A percentile compares a stretch with the other conserved stretches of the same genome.
Evolutionary conservation across 2,888 invertebrate genomes (phyloP).

Genomic region (Oithona nana): DNA sequence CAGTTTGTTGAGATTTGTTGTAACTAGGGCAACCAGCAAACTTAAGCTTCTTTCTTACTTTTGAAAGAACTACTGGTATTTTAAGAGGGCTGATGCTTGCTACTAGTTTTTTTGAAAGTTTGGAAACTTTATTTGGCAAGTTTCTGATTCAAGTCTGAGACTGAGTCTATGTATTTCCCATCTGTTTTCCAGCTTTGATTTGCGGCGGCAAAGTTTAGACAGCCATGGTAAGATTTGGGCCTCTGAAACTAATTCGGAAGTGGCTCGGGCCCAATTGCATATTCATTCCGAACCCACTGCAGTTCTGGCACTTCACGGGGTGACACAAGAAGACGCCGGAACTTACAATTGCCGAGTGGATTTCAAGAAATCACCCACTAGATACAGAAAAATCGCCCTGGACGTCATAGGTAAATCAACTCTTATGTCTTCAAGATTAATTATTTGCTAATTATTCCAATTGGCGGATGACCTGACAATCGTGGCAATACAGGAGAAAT

Average conservation of each 20-base stretch:
- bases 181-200: slow-evolving; percentile 10
- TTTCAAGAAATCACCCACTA: slow-evolving; percentile 11
- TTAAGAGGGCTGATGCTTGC: too few species aligned
- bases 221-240: slow-evolving; percentile 8
- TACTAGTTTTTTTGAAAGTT: too few species aligned
- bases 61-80: too few species aligned
- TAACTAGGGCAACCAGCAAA: too few species aligned
- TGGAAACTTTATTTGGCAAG: too few species aligned
- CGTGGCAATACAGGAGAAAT: too few species aligned
- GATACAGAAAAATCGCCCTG: slow-evolving; percentile 5
- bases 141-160: too few species aligned
- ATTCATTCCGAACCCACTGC: slow-evolving; percentile 9
- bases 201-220: background rate
- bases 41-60: too few species aligned
- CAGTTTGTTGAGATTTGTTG: too few species aligned
- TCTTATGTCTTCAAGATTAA: background rate
- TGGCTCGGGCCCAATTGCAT: slow-evolving; percentile 1
- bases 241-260: background rate
- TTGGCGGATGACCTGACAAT: background rate
- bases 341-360: slow-evolving; percentile 10
- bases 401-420: slow-evolving; percentile 7
- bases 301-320: slow-evolving; percentile 2
- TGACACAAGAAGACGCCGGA: slow-evolving; percentile 7
- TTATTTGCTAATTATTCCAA: background rate
- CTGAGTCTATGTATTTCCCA: too few species aligned